phyloP scores from a whole-genome alignment of 2,888 invertebrate species.

The Mesorhabditis sp. region DNA sequence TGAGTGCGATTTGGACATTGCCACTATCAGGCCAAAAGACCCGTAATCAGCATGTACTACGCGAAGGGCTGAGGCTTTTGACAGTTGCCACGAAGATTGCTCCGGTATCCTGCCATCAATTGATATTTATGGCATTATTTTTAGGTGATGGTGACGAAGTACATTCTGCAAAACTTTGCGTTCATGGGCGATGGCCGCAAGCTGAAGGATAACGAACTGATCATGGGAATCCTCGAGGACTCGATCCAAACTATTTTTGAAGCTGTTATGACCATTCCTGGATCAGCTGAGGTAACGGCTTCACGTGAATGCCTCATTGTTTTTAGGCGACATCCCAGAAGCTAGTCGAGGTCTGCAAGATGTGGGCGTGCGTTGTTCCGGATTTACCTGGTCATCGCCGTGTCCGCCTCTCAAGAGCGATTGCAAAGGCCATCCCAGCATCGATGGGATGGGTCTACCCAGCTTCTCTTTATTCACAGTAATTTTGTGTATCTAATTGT shows the following conservation, averaged over 20 bases:
- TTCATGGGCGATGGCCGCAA: conserved; percentile 92
- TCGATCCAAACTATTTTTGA: conserved; percentile 46
- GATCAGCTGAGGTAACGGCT: not conserved
- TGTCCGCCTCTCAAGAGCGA: conserved; percentile 54
- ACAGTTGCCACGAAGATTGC: conserved; percentile 75
- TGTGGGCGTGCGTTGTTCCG: conserved; percentile 83
- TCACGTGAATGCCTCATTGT: not conserved
- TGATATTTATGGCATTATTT: conserved; percentile 9
- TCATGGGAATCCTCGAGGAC: conserved; percentile 47
- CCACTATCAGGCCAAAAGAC: conserved; percentile 63
- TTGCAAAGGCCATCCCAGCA: too few species aligned
- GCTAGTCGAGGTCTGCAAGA: conserved; percentile 68
- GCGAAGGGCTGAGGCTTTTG: conserved; percentile 81
- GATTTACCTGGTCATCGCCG: conserved; percentile 91
- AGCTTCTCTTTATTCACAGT: not conserved
- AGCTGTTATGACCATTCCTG: conserved; percentile 30
- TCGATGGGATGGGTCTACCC: too few species aligned
- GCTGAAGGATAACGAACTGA: conserved; percentile 50
- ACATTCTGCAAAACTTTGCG: conserved; percentile 92
- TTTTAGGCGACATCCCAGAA: conserved; percentile 5
- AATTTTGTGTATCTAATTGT: not conserved
- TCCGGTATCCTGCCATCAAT: conserved; percentile 63
- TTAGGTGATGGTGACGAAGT: conserved; percentile 74
- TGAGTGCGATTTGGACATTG: conserved; percentile 22
- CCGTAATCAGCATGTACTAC: conserved; percentile 89